Conservation (phyloP, 2,113 vertebrate genomes). For the Melospiza melodia region DNA sequence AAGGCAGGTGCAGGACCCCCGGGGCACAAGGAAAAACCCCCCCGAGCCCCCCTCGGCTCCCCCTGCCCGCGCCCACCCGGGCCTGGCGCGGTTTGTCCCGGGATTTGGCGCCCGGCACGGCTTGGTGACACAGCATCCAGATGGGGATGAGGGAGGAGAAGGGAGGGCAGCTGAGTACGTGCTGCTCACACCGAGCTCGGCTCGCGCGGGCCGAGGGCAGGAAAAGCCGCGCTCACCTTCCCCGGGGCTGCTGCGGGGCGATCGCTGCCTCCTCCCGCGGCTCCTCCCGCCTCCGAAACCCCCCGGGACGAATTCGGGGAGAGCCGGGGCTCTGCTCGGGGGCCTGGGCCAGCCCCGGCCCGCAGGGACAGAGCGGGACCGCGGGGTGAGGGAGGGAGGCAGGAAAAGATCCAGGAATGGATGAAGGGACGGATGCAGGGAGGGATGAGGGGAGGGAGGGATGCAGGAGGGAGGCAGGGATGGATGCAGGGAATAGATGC, state of each 20-base stretch:
- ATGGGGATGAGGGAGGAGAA: not conserved
- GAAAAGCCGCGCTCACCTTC: not conserved
- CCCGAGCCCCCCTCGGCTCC: not conserved
- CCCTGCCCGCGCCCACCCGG: fast-evolving
- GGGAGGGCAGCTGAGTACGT: not conserved
- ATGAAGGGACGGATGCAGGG: too few relatives aligned
- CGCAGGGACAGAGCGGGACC: not conserved
- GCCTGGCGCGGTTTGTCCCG: not conserved
- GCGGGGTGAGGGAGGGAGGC: not conserved
- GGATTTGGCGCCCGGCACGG: not conserved
- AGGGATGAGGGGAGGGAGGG: too few relatives aligned
- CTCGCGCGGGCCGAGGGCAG: not conserved
- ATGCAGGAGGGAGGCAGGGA: too few relatives aligned
- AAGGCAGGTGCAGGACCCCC: not conserved
- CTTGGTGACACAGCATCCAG: not conserved
- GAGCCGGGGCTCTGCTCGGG: not conserved
- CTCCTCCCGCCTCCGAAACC: not conserved
- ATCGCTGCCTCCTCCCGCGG: not conserved
- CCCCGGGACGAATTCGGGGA: not conserved
- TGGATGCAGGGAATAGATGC: not conserved
- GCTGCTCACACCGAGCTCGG: not conserved
- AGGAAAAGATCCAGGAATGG: too few relatives aligned
- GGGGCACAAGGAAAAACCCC: not conserved
- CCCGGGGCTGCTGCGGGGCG: not conserved
- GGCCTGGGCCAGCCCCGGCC: conserved; percentile 49